Base-by-base conservation (phyloP, 2,888 invertebrate genomes). In the Cantharis flavilabris region DNA sequence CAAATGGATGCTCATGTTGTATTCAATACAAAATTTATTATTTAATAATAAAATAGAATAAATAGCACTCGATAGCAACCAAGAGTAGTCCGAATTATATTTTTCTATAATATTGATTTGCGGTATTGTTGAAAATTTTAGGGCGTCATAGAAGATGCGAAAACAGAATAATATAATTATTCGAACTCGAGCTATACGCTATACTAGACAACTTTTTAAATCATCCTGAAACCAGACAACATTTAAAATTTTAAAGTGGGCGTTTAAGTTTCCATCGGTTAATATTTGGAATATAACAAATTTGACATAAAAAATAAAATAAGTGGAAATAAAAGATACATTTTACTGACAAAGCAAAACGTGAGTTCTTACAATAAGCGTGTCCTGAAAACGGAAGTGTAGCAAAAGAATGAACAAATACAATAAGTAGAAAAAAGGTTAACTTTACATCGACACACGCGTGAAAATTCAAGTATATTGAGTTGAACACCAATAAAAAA, bases 1-100 rank as follows among this genome's bases (percentile, higher is more conserved):
- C 77, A 72, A 77, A 77, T 75, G 77, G 77, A 20, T 75, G 75
- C 75, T 75, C 70, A 63, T 77, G 74, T 75, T 73, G 74, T 77
- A 76, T 77, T 71, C 77, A 63, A 75, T 77, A 70, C 72, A 69
- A 75, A 75, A 77, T 69, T 69, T 70, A 28, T 62, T 75, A 77
- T 77, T 77, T 74, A 73, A 77, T 77, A 77, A 74, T 74, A 77
- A 77, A 77, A 73, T 69, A 71, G 74, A 67, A 73, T 69, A 62
- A 71, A 73, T 71, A 49, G 49, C 49, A 49, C 49, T 49, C n/a
- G 7, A 49, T 49, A 49, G n/a, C 5, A n/a, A 9, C 49, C 4
- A n/a, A 7, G n/a, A n/a, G 49, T 49, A 49, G 49, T 49, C 49
- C 49, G 49, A 49, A 49, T 49, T 49, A 49, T n/a, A 49, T 49